phyloP scores from a whole-genome alignment of 1,140 invertebrate species.

The Chrysopa pallens region DNA sequence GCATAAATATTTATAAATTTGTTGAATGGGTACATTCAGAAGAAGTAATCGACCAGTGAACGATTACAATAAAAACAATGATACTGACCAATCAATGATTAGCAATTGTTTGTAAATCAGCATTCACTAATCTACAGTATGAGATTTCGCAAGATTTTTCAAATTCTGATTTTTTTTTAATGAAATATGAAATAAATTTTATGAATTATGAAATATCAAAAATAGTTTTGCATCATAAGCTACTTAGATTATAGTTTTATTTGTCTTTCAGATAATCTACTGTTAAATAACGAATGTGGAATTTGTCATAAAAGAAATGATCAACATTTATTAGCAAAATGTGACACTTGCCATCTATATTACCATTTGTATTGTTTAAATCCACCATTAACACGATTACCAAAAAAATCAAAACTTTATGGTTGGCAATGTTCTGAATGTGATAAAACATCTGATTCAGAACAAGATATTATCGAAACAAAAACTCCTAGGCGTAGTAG shows the following conservation, averaged over 20 bases:
- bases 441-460: slow-evolving; percentile 65
- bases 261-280: slow-evolving; percentile 15
- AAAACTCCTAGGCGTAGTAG: slow-evolving; percentile 58
- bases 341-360: slow-evolving; percentile 81
- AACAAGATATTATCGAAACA: slow-evolving; percentile 49
- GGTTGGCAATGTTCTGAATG: slow-evolving; percentile 90
- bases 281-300: slow-evolving; percentile 46
- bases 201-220: too few relatives aligned
- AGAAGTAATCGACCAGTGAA: too few relatives aligned
- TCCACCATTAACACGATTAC: slow-evolving; percentile 78
- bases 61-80: too few relatives aligned
- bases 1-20: too few relatives aligned
- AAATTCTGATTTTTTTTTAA: too few relatives aligned
- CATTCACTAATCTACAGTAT: not conserved
- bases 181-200: too few relatives aligned
- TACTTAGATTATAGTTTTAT: too few relatives aligned
- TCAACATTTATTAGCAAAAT: slow-evolving; percentile 79
- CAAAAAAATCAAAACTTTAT: slow-evolving; percentile 84
- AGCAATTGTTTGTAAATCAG: too few relatives aligned
- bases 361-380: slow-evolving; percentile 89
- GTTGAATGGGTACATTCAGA: too few relatives aligned
- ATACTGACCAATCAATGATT: too few relatives aligned
- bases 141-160: too few relatives aligned
- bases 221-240: too few relatives aligned
- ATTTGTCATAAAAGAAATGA: slow-evolving; percentile 66